Percentiles rank a stretch among this genome's conserved stretches.
Evolutionary conservation across 1,140 invertebrate species (phyloP).

Genomic region (Scaptomyza hsui): DNA sequence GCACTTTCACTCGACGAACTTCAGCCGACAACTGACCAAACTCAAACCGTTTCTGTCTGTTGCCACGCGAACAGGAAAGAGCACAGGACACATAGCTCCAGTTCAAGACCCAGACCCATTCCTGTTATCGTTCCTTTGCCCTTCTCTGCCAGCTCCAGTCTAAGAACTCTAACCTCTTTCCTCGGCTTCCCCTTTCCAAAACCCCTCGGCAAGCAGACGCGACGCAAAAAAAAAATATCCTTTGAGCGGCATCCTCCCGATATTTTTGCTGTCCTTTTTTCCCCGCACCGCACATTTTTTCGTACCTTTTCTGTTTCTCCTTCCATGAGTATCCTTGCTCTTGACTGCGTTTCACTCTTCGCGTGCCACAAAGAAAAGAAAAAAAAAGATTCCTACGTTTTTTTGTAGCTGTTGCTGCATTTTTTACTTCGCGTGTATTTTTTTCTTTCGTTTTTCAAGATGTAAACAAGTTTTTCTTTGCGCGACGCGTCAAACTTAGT

Average conservation of each 20-base stretch:
- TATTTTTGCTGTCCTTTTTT: slow-evolving; percentile 35
- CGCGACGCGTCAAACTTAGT: slow-evolving; percentile 62
- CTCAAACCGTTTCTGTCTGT: slow-evolving; percentile 51
- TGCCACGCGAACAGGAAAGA: slow-evolving; percentile 35
- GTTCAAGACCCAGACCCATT: slow-evolving; percentile 10
- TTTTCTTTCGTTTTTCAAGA: slow-evolving; percentile 69
- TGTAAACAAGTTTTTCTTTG: slow-evolving; percentile 82
- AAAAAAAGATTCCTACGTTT: slow-evolving; percentile 42
- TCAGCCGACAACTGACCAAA: slow-evolving; percentile 53
- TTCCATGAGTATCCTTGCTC: slow-evolving; percentile 56
- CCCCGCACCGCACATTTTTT: slow-evolving; percentile 28
- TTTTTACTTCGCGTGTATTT: slow-evolving; percentile 34
- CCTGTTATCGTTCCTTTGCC: slow-evolving; percentile 5
- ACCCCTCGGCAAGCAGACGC: slow-evolving; percentile 45
- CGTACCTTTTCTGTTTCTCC: slow-evolving; percentile 22
- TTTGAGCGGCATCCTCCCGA: slow-evolving; percentile 56
- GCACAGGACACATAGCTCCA: slow-evolving; percentile 6
- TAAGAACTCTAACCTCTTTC: slow-evolving; percentile 27
- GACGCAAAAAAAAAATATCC: slow-evolving; percentile 53
- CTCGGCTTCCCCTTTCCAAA: neutral
- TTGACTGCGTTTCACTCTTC: slow-evolving; percentile 46
- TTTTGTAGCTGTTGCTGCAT: slow-evolving; percentile 40
- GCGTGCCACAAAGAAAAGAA: slow-evolving; percentile 57
- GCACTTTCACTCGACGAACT: slow-evolving; percentile 71
- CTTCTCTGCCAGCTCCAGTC: slow-evolving; percentile 16